These are phyloP conservation scores for Saccostrea glomerata DNA, from an alignment of 1,140 invertebrate species.

Conservation along the genomic window DNA sequence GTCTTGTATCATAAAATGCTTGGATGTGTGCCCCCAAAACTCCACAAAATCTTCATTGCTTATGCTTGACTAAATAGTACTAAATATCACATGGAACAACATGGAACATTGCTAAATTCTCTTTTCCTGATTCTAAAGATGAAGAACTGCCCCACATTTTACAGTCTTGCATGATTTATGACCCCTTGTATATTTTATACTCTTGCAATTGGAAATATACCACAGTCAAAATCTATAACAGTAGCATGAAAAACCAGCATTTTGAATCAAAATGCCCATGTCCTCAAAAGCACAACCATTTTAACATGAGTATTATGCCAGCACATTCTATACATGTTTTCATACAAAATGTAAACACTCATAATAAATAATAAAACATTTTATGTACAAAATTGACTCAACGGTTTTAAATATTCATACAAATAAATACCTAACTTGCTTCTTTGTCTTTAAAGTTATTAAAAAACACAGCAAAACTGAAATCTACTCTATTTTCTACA, in stretches of 20 bases:
- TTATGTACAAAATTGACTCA: constrained; percentile 26
- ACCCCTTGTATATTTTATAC: too few species aligned
- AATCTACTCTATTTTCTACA: constrained; percentile 15
- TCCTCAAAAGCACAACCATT: constrained; percentile 28
- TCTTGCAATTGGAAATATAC: neutral
- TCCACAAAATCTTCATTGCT: too few species aligned
- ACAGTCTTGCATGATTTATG: too few species aligned
- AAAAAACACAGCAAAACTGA: constrained; percentile 6
- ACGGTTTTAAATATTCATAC: neutral
- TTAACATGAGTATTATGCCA: constrained; percentile 36
- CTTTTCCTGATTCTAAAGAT: too few species aligned
- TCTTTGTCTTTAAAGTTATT: neutral
- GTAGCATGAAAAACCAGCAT: neutral
- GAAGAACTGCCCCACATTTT: neutral
- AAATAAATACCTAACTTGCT: neutral
- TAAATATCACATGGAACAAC: too few species aligned
- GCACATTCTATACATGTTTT: neutral
- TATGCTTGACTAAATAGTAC: too few species aligned
- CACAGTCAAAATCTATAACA: neutral
- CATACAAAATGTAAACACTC: constrained; percentile 17
- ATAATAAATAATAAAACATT: constrained; percentile 10
- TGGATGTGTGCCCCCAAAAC: too few species aligned
- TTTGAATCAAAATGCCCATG: neutral
- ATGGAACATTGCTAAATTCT: too few species aligned
- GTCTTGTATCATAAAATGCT: too few species aligned